A percentile compares a stretch with the other conserved stretches of the same genome.
Evolutionary conservation across 1,140 invertebrate genomes (phyloP).

Genomic region (Streblospio benedicti): DNA sequence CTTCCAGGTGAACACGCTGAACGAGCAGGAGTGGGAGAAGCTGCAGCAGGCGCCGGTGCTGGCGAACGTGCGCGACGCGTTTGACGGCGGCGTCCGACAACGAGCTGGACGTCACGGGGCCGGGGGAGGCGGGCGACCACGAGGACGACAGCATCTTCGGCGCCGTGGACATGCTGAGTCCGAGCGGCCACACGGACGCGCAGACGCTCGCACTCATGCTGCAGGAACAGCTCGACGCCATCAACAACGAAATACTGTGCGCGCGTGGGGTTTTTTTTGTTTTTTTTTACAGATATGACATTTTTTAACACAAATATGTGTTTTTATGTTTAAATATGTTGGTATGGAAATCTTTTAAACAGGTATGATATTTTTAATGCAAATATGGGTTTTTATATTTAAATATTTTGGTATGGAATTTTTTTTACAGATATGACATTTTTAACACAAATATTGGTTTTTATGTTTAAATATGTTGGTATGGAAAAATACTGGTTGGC

Average conservation of each 20-base stretch:
- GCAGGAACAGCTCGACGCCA: slow-evolving; percentile 97
- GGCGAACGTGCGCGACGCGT: slow-evolving; percentile 81
- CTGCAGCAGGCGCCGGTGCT: slow-evolving; percentile 86
- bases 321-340: slow-evolving; percentile 12
- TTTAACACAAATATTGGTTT: no score
- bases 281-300: not conserved
- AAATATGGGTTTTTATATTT: no score
- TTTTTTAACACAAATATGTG: not conserved
- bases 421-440: no score
- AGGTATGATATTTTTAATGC: no score
- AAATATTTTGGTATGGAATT: no score
- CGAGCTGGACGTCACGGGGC: slow-evolving; percentile 49
- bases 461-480: no score
- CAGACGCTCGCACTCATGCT: slow-evolving; percentile 96
- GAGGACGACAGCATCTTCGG: slow-evolving; percentile 60
- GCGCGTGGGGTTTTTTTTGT: no score
- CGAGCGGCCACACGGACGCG: slow-evolving; percentile 73
- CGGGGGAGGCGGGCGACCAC: slow-evolving; percentile 53
- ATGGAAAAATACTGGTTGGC: no score
- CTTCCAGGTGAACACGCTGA: slow-evolving; percentile 49
- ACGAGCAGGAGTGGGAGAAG: slow-evolving; percentile 82
- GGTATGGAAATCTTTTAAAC: no score
- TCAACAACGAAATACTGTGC: slow-evolving; percentile 92
- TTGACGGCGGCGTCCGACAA: slow-evolving; percentile 75
- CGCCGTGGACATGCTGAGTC: slow-evolving; percentile 59